Percentiles rank a stretch among this genome's conserved stretches.
These are phyloP conservation scores for Etheostoma perlongum DNA, from an alignment of 2,797 vertebrate genomes.

Conservation along the genomic window DNA sequence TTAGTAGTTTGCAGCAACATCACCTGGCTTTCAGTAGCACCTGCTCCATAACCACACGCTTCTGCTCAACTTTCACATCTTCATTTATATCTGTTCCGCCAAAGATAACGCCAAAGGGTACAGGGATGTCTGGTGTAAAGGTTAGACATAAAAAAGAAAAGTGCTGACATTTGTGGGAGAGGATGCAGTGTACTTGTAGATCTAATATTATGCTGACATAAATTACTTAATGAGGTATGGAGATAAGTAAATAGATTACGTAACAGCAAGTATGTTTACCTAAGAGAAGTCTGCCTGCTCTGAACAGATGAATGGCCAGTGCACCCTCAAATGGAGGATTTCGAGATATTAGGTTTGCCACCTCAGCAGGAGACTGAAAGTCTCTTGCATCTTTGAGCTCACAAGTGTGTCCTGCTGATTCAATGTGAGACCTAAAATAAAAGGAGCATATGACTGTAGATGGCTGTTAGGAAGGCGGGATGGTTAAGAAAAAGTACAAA, in stretches of 20 bases:
- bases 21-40: constrained; percentile 94
- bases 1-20: constrained; percentile 42
- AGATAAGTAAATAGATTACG: constrained; percentile 11
- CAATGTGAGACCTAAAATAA: constrained; percentile 87
- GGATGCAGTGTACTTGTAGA: not conserved
- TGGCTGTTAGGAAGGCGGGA: not conserved
- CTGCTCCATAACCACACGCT: constrained; percentile 88
- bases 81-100: constrained; percentile 98
- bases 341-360: constrained; percentile 77
- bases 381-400: constrained; percentile 87
- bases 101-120: constrained; percentile 94
- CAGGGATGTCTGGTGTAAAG: constrained; percentile 82
- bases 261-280: constrained; percentile 80
- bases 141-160: constrained; percentile 55
- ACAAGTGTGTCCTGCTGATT: constrained; percentile 90
- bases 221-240: not conserved
- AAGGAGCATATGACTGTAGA: constrained; percentile 13
- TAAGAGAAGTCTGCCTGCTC: constrained; percentile 90
- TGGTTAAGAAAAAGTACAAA: not conserved
- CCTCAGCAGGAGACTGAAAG: constrained; percentile 82
- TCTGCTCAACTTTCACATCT: constrained; percentile 90
- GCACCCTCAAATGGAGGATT: constrained; percentile 85
- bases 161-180: constrained; percentile 18
- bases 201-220: not conserved
- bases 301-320: constrained; percentile 93